Base-by-base conservation (phyloP, 1,140 invertebrate genomes). In the Nylanderia fulva region DNA sequence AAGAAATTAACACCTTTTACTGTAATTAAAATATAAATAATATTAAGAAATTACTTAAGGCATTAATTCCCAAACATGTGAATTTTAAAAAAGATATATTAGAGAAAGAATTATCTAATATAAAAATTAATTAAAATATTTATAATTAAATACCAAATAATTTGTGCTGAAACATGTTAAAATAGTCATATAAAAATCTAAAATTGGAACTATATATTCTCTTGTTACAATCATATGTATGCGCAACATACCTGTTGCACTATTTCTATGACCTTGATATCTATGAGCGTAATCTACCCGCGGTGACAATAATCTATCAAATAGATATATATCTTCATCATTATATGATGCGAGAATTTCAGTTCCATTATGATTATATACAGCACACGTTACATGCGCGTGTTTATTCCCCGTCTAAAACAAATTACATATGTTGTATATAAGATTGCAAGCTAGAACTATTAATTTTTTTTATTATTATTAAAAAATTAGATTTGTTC, bases 1-100 rank as follows among this genome's bases (percentile, higher is more conserved):
- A 98, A 99, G 95, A 98, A 99, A 91, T 98, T 98, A 0, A 99
- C 98, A 5, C 98, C 98, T 95, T 99, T 99, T 36, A 99, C 98
- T 97, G 92, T 48, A 93, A 93, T 82, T 60, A 27, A 76, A 13
- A 42, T 60, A 80, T 63, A 87, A 74, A 4, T 63, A 27, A 36
- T 45, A 6, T 21, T 27, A 48, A 75, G 24, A 74, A 56, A 82
- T 45, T 15, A 71, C 9, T 52, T 52, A 21, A 54, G n/a, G 54
- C 8, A 56, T 56, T 21, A 7, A 7, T 68, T 48, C 13, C 5
- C 15, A 42, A 66, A 15, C 42, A 48, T 61, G 11, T 6, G 5
- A 71, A 33, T 71, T 71, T 48, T 0, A 52, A 71, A 71, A 71
- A 0, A 21, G 0, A 71, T 54, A 8, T 71, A 33, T 8, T 15